Conservation (phyloP, 2,113 vertebrate genomes). For the Myiopsitta monachus region DNA sequence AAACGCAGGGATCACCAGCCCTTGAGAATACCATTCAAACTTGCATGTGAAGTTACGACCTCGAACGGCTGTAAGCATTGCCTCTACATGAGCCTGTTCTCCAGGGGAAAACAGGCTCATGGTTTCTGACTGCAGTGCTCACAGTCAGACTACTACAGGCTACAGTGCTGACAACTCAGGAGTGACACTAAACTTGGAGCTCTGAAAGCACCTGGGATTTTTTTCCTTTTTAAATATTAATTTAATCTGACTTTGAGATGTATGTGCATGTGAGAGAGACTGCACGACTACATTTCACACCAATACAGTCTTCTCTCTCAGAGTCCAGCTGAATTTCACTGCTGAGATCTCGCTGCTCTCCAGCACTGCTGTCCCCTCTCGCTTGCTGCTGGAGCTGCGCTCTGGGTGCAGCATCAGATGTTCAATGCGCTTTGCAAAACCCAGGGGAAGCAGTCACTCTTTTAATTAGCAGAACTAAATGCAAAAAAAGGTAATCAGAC, state of each 20-base stretch:
- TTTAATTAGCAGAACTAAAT: background rate
- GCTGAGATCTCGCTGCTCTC: background rate
- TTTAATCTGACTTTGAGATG: background rate
- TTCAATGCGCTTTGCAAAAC: fast-evolving
- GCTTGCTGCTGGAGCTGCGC: background rate
- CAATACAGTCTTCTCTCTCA: background rate
- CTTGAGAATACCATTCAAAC: background rate
- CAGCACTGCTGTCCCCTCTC: background rate
- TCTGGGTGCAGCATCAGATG: fast-evolving
- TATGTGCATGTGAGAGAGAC: background rate
- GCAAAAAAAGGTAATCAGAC: background rate
- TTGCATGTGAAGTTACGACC: background rate
- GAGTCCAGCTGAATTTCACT: background rate
- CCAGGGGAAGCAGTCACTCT: background rate
- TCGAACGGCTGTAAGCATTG: fast-evolving
- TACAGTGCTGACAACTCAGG: fast-evolving
- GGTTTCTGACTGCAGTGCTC: background rate
- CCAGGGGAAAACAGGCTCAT: background rate
- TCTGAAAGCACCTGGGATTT: background rate
- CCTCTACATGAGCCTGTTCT: background rate
- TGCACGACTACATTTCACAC: background rate
- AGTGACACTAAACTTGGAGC: fast-evolving
- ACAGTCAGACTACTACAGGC: fast-evolving
- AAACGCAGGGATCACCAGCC: background rate
- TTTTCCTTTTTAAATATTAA: background rate